Base-by-base conservation (phyloP, 1,140 invertebrate species). In the Nomia melanderi region DNA sequence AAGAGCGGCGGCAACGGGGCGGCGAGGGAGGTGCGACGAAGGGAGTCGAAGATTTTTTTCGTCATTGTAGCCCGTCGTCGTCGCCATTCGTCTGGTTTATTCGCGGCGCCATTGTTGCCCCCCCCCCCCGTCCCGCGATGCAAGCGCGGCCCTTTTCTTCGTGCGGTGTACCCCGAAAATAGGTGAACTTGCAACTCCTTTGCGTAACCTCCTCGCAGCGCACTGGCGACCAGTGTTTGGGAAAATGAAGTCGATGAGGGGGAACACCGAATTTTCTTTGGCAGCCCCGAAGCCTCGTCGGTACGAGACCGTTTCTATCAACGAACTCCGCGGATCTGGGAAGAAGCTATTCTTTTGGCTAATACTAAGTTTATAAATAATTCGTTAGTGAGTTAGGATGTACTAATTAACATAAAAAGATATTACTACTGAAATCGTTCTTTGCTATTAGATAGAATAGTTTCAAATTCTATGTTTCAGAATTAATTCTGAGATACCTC, bases 11-110 rank as follows among this genome's bases (percentile, higher is more conserved):
- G 17, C 11, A 9, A 23, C 0, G 47, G 11, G 14, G 33, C 44
- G 59, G 23, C 4, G 50, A 27, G 9, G n/a, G 23, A 8, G 39
- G 20, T 20, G 4, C 60, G 17, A 0, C 25, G 8, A 23, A 6
- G 36, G n/a, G 33, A 44, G 36, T 71, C 66, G 75, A 77, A 77
- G 44, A 71, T 71, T 62, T 62, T 75, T 76, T 71, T 47, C 74
- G 41, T 62, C 66, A 71, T 71, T 77, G 75, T 77, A 25, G 73
- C 6, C n/a, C 17, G 75, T 71, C 66, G 66, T 70, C 73, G 66
- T 54, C 57, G 75, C 66, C 75, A 71, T 77, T 77, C 75, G 75
- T 71, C 57, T 54, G 67, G 75, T 77, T 71, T 77, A 77, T 69
- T 77, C 66, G 56, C 66, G 44, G 47, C 31, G 20, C 12, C 31